These are phyloP conservation scores for Tachyglossus aculeatus DNA, from an alignment of 2,797 vertebrate genomes.

Conservation along the genomic window DNA sequence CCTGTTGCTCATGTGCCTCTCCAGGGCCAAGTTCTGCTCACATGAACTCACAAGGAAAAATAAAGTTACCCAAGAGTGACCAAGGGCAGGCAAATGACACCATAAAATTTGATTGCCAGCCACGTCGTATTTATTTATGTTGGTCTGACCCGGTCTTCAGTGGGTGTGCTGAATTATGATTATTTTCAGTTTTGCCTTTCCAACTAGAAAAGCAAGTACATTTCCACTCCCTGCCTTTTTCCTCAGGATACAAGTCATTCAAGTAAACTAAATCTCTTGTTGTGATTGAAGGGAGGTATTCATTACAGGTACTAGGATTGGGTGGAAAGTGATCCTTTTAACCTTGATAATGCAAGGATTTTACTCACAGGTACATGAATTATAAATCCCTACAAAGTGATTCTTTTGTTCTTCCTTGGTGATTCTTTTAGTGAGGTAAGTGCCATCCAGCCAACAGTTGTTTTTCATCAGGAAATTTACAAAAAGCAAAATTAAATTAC, in stretches of 20 bases:
- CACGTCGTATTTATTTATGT: slow-evolving; percentile 19
- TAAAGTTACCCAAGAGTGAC: too few relatives aligned
- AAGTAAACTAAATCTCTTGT: not conserved
- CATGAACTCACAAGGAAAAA: too few relatives aligned
- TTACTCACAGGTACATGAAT: not conserved
- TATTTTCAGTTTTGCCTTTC: slow-evolving; percentile 14
- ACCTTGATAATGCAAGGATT: not conserved
- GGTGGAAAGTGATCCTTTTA: not conserved
- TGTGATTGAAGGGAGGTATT: not conserved
- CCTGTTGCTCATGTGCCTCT: not conserved
- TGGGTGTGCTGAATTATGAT: slow-evolving; percentile 4
- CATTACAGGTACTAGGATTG: not conserved
- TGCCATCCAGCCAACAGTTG: not conserved
- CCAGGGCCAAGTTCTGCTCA: not conserved
- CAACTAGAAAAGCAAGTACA: not conserved
- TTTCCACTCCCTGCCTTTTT: not conserved
- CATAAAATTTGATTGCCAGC: not conserved
- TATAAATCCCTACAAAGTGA: not conserved
- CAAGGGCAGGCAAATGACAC: not conserved
- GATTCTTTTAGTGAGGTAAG: not conserved
- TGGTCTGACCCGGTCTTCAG: not conserved
- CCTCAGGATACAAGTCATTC: not conserved
- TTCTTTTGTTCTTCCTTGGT: not conserved
- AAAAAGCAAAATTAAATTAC: not conserved
- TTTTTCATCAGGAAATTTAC: not conserved